These are phyloP conservation scores for Heliothis virescens DNA, from an alignment of 1,140 invertebrate genomes.

Conservation along the genomic window DNA sequence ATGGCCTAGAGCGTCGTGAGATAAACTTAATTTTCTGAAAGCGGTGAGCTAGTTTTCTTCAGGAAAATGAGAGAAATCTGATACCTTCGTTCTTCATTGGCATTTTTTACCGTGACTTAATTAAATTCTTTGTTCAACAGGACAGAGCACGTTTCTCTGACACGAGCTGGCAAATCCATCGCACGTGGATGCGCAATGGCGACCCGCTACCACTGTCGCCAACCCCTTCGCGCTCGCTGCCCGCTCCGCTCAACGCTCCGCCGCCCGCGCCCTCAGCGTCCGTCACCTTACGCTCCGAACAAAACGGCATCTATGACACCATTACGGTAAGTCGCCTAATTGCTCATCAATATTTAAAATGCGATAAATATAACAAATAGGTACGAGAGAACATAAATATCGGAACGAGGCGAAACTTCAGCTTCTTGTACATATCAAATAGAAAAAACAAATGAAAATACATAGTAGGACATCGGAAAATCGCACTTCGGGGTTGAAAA, in stretches of 20 bases:
- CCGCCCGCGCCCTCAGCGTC: constrained; percentile 56
- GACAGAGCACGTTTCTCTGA: constrained; percentile 87
- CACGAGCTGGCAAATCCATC: constrained; percentile 88
- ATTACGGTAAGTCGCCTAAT: constrained; percentile 68
- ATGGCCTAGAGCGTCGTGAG: too few relatives aligned
- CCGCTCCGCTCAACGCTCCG: constrained; percentile 55
- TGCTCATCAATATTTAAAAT: constrained; percentile 8
- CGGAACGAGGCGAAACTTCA: too few relatives aligned
- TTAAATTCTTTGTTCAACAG: constrained; percentile 70
- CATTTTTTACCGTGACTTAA: neutral
- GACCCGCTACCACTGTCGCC: constrained; percentile 72
- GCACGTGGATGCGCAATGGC: constrained; percentile 83
- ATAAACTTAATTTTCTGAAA: too few relatives aligned
- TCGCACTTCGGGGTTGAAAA: neutral
- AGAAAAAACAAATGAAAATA: neutral
- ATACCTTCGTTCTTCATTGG: neutral
- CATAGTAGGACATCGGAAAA: neutral
- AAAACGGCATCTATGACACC: constrained; percentile 83
- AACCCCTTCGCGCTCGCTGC: constrained; percentile 57
- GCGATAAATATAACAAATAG: neutral
- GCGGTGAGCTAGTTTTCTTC: too few relatives aligned
- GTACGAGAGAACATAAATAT: neutral
- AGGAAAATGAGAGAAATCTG: too few relatives aligned
- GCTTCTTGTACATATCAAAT: too few relatives aligned
- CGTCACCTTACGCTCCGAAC: constrained; percentile 67